Base-by-base conservation (phyloP, 2,113 vertebrate genomes). In the Ia io region DNA sequence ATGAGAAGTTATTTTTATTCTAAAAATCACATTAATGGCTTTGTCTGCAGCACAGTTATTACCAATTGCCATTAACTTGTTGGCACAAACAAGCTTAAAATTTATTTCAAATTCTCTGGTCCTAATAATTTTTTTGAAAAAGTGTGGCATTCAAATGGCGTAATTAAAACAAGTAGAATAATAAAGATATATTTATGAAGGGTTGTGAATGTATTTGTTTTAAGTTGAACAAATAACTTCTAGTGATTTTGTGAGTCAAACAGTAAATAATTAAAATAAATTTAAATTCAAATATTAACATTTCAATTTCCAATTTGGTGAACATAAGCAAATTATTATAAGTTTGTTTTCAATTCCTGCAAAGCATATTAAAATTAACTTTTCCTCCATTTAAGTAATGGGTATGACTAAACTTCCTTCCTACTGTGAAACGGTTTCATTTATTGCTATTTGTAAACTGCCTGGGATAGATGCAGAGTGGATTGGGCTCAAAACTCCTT, bases 391-490 rank as follows among this genome's bases (percentile, higher is more conserved):
- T 98, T 98, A 98, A 2, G 97, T 98, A 98, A 98, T 98, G 98
- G 88, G 10, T 98, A 98, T 98, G 98, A 98, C 98, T 98, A 98
- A 98, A 98, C 96, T 98, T 98, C 98, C 94, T 98, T 98, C 98
- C 98, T 97, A 98, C 98, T 98, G 98, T 98, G 98, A 98, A 98
- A 98, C 97, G 47, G 97, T 98, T 98, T 98, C 98, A 98, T 98
- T 98, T 98, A 98, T 98, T 98, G 98, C 98, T 98, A 98, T 98
- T 98, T 98, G 98, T 98, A 98, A 98, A 98, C 98, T 97, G 98
- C 98, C 97, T 98, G 97, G 98, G 97, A 98, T 98, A 98, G 98
- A 98, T 97, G 98, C 98, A 97, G 97, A 97, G 98, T 97, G 97
- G 97, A 98, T 98, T 98, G 98, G 98, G 97, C 98, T 98, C 90